Percentiles rank a stretch among this genome's conserved stretches.
Evolutionary conservation across 2,888 invertebrate genomes (phyloP).

Genomic region (Ophioninae sp.): DNA sequence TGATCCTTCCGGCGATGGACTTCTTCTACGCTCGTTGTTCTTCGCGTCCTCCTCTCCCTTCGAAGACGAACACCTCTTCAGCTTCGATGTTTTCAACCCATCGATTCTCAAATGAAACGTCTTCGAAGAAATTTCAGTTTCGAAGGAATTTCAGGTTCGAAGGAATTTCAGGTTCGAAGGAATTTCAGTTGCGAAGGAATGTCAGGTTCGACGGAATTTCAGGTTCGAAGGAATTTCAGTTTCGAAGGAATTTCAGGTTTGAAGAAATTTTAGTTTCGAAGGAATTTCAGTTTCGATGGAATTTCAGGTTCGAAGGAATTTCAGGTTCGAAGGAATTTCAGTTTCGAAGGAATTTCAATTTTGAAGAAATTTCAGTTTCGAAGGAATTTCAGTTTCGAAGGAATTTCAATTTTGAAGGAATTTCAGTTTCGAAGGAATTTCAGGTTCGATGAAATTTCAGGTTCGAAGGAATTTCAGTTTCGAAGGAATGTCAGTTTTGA

Average conservation of each 20-base stretch:
- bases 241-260: too few relatives aligned
- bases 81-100: constrained; percentile 57
- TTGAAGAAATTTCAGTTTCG: background rate
- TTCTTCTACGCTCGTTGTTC: constrained; percentile 69
- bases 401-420: too few relatives aligned
- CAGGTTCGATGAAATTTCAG: too few relatives aligned
- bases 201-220: background rate
- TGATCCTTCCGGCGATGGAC: constrained; percentile 66
- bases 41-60: constrained; percentile 67
- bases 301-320: too few relatives aligned
- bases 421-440: background rate
- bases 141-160: background rate
- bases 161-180: background rate
- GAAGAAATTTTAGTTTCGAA: background rate
- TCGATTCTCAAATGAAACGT: constrained; percentile 32
- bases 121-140: background rate
- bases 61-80: constrained; percentile 63
- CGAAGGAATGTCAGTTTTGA: background rate
- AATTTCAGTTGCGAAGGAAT: background rate
- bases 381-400: background rate
- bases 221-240: background rate
- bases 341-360: too few relatives aligned
- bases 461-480: background rate
- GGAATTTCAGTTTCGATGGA: background rate
- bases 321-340: background rate